Percentiles rank a stretch among this genome's conserved stretches.
phyloP scores from a whole-genome alignment of 2,797 vertebrate species.

The Neomorphus geoffroyi region DNA sequence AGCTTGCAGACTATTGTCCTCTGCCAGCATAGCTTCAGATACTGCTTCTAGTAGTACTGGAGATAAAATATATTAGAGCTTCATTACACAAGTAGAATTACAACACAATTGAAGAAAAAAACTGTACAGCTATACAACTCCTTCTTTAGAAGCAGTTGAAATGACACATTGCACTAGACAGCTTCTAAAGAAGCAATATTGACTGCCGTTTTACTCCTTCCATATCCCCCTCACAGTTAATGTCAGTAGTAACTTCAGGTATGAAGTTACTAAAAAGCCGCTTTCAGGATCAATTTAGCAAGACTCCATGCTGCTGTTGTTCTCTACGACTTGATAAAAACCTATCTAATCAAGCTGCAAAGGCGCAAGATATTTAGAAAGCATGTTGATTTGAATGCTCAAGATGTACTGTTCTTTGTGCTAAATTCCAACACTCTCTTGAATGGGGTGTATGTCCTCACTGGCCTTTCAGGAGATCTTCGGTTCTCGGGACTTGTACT shows the following conservation, averaged over 20 bases:
- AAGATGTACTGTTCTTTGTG: conserved; percentile 71
- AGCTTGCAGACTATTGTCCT: not conserved
- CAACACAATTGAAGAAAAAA: not conserved
- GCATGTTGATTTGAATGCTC: not conserved
- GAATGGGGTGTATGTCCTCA: conserved; percentile 84
- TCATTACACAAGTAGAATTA: not conserved
- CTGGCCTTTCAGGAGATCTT: conserved; percentile 62
- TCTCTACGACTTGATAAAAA: not conserved
- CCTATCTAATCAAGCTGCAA: conserved; percentile 19
- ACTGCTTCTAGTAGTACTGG: not conserved
- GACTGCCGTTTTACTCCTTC: not conserved
- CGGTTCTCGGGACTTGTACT: conserved; percentile 8
- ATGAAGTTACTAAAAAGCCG: not conserved
- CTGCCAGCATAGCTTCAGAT: not conserved
- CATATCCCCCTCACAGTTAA: not conserved
- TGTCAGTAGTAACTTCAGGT: not conserved
- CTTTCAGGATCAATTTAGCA: not conserved
- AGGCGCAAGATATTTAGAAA: not conserved
- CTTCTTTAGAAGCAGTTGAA: conserved; percentile 8
- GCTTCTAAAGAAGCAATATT: not conserved
- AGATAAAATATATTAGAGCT: not conserved
- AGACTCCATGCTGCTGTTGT: conserved; percentile 17
- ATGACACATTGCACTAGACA: not conserved
- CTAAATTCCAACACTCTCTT: conserved; percentile 89
- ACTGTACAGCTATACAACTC: not conserved